A percentile compares a stretch with the other conserved stretches of the same genome.
Evolutionary conservation across 2,888 invertebrate species (phyloP).

Genomic region (Myopa tessellatipennis): DNA sequence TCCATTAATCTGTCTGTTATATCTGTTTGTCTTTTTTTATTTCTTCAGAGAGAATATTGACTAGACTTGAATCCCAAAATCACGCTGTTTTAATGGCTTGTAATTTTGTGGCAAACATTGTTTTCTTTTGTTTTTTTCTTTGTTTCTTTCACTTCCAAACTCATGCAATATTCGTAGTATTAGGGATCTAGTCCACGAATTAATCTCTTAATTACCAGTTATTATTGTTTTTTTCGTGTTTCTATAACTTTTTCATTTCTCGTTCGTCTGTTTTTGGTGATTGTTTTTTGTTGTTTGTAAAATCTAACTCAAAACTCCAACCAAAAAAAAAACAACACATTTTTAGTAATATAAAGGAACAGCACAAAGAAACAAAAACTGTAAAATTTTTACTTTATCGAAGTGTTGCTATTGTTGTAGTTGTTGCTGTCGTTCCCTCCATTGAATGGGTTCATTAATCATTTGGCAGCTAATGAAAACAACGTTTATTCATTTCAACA

Average conservation of each 20-base stretch:
- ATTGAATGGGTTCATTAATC: constrained; percentile 32
- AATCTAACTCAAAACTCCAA: constrained; percentile 4
- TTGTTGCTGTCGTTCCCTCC: background rate
- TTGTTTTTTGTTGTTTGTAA: background rate
- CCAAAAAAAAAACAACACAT: too few relatives aligned
- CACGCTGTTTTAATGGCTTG: constrained; percentile 21
- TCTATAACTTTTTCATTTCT: background rate
- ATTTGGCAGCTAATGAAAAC: constrained; percentile 33
- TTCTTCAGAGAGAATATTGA: background rate
- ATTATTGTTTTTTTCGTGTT: background rate
- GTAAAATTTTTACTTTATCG: background rate
- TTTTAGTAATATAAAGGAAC: background rate
- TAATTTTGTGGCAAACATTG: constrained; percentile 15
- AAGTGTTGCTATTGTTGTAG: background rate
- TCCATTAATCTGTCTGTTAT: background rate
- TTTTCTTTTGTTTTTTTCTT: background rate
- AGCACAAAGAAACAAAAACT: background rate
- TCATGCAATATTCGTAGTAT: background rate
- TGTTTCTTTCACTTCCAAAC: background rate
- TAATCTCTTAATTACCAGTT: constrained; percentile 27
- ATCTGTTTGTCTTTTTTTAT: background rate
- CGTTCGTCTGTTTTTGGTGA: background rate
- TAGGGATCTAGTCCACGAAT: constrained; percentile 14
- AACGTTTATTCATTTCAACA: constrained; percentile 10
- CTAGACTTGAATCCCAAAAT: background rate